Evolutionary conservation across 2,113 vertebrate species (phyloP), one percentile per base, ranked within the genome.

Genomic region (Poeciliopsis occidentalis): DNA sequence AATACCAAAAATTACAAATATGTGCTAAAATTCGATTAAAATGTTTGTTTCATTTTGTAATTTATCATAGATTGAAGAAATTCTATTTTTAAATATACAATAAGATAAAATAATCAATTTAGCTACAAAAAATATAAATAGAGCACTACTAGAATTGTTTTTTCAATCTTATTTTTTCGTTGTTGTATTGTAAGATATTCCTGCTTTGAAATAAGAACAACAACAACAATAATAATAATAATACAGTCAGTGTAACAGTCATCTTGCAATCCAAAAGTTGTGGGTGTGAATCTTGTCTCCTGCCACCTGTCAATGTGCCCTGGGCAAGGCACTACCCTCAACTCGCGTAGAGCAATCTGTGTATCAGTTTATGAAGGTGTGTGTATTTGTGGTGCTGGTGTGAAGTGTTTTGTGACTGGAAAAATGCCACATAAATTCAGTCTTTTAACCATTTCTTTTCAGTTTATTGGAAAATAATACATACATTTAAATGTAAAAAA

Each of bases 401-500:
- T 47, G 17, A 47, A 19, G 13, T 47, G 17, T 1, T 47, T 47
- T 47, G 10, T 24, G 51, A 24, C 19, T 54, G 24, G 6, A 57
- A 57, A 64, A 64, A 34, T 4, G 30, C 19, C 22, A 8, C 19
- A 24, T 34, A 34, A 64, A 64, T 32, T 32, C 24, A 24, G 30
- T 11, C 32, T 34, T 34, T 24, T 8, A 1, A 3, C 8, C 19
- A 64, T 30, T 34, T 64, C 22, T 32, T 64, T 31, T 34, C 17
- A 66, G 13, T 66, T 57, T 69, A 37, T 19, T 27, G 37, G 47
- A 26, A 26, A 3, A 57, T 37, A 24, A 60, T 37, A 2, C 37
- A 3, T 13, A 47, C 1, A 31, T n/a, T 24, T 12, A 19, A 32
- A 0, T 5, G 0, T 4, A 0, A 4, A 0, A 34, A 2, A n/a